These are phyloP conservation scores for Cephalotes varians DNA, from an alignment of 2,888 invertebrate species.

Conservation along the genomic window DNA sequence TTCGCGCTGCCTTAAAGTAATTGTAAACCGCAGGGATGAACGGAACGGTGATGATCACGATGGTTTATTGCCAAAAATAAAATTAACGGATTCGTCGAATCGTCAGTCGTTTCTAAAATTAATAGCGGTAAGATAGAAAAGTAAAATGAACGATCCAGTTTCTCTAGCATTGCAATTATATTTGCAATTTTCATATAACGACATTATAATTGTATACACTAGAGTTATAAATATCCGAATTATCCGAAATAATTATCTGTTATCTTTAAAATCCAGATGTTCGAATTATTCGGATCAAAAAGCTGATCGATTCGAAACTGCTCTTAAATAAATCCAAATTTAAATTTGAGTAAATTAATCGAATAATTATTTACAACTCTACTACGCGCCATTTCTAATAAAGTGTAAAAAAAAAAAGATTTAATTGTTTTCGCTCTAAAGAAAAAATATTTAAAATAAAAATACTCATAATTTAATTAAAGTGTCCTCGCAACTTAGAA, in stretches of 20 bases:
- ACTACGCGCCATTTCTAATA: neutral
- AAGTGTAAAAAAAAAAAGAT: neutral
- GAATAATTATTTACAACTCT: neutral
- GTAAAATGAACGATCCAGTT: neutral
- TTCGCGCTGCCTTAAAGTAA: constrained; percentile 81
- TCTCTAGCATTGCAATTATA: neutral
- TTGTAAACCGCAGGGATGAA: constrained; percentile 67
- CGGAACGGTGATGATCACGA: constrained; percentile 57
- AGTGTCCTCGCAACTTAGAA: neutral
- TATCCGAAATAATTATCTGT: too few relatives aligned
- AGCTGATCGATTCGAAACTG: neutral
- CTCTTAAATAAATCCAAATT: neutral
- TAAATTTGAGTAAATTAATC: neutral
- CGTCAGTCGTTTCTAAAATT: constrained; percentile 11
- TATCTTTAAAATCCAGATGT: neutral
- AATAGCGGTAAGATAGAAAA: neutral
- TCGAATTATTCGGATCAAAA: neutral
- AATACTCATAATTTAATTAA: neutral
- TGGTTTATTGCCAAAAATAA: neutral
- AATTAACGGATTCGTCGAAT: neutral
- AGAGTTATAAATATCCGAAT: neutral
- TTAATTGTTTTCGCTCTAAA: neutral
- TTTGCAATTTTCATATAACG: neutral
- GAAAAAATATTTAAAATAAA: neutral
- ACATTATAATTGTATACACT: neutral